Evolutionary conservation across 2,113 vertebrate genomes (phyloP), one percentile per base, ranked within the genome.

Genomic region (Aix galericulata): DNA sequence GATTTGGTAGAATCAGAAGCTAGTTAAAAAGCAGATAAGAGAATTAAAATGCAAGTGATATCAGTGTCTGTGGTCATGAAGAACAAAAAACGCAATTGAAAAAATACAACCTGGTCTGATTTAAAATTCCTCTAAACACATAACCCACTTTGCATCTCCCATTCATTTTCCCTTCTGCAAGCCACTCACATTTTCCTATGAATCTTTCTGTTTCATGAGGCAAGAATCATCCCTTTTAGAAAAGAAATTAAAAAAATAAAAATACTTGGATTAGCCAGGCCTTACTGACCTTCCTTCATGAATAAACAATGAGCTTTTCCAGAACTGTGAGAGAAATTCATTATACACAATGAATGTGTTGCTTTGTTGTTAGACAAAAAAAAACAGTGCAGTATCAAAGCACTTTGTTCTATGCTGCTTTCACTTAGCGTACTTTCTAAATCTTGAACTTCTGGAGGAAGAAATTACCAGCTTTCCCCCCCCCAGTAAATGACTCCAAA

Each of bases 291-390:
- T 82, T 82, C 71, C 66, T 58, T 89, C 71, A 85, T 92, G 93
- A 94, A 97, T 95, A 82, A 95, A 91, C 81, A 92, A 92, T 48
- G 48, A 96, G 58, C 20, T 94, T 87, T 63, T 94, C 94, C 91
- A 92, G 87, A 91, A 80, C 50, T 79, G 74, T 14, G 63, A 95
- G 55, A 86, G 58, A 94, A 94, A 91, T 20, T 13, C 89, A 71
- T 97, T 87, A 87, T 20, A 76, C 29, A 82, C 86, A 77, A 76
- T 88, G 89, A 96, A 94, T 94, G 81, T 2, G 0, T 56, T 68
- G n/a, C 68, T 95, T 92, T 94, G 84, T 94, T 80, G 67, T 55
- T 31, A 66, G 50, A 62, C 52, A 64, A 53, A 77, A 58, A 69
- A 62, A 16, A 55, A 53, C 8, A 91, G 44, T 9, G 44, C 38